Evolutionary conservation across 2,797 vertebrate genomes (phyloP).

Genomic region (Pangasius macronema): DNA sequence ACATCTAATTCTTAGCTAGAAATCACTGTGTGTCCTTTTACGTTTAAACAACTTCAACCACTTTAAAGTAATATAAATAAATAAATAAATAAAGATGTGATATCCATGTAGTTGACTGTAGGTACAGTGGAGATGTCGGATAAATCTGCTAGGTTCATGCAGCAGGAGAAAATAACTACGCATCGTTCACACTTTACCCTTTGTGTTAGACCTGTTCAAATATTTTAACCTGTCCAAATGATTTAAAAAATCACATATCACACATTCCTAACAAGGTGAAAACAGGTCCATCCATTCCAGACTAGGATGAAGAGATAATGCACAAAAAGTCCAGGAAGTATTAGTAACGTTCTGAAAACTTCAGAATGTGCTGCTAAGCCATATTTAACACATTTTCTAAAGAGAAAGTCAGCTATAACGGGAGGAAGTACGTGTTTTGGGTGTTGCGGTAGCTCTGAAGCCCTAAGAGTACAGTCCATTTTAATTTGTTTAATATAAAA

Average conservation of each 20-base stretch:
- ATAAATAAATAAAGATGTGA: not conserved
- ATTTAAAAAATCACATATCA: not conserved
- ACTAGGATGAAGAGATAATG: not conserved
- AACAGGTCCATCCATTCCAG: too few relatives aligned
- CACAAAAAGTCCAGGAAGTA: not conserved
- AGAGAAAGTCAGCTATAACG: not conserved
- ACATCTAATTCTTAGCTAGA: not conserved
- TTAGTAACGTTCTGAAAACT: not conserved
- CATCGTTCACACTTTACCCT: not conserved
- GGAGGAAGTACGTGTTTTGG: not conserved
- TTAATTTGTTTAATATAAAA: not conserved
- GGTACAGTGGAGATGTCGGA: not conserved
- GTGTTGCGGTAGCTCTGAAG: not conserved
- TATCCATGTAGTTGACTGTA: not conserved
- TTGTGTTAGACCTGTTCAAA: not conserved
- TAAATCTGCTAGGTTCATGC: not conserved
- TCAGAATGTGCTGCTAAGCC: not conserved
- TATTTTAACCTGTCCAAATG: not conserved
- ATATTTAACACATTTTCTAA: not conserved
- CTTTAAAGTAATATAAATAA: not conserved
- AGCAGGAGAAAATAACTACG: not conserved
- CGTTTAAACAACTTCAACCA: not conserved
- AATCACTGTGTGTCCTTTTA: not conserved
- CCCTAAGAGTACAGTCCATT: not conserved
- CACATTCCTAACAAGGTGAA: not conserved